Evolutionary conservation across 2,797 vertebrate genomes (phyloP), one percentile per base, ranked within the genome.

Genomic region (Tokudaia tokunoshimensis): DNA sequence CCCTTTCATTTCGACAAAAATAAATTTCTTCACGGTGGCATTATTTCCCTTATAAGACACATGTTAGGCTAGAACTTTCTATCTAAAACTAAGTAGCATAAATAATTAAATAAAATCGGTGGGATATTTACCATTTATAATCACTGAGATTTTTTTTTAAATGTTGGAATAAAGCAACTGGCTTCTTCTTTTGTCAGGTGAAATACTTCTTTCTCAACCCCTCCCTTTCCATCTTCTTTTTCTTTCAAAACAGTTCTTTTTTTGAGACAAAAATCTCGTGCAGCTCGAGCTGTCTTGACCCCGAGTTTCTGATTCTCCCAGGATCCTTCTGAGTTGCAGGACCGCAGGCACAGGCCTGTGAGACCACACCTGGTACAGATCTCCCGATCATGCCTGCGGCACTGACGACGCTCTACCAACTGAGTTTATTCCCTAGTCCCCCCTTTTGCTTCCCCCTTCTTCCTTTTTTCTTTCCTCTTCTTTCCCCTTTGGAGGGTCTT

Each of bases 101-200:
- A 88, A 89, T 89, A 88, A 85, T 79, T 89, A 88, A 88, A 89
- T 89, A 88, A 88, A 82, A 70, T 96, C 82, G 44, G 74, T 89
- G 89, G 83, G 34, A 34, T 82, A 91, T 55, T 93, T 86, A 91
- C 61, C 83, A 89, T 70, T 50, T 70, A 4, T 17, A 63, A 55
- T 86, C 41, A 87, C 31, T 92, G 78, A n/a, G 52, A 63, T 83
- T 92, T 65, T 31, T 90, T 91, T 41, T 67, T 67, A 31, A 86
- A 81, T 94, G 50, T 63, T 92, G 47, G 57, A 92, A 87, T 81
- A 91, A 37, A 22, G 52, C 41, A 94, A 92, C 34, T 26, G 61
- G 61, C 7, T 50, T 63, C 74, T 6, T 8, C n/a, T 3, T 97
- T 75, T 75, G 87, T 74, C 59, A 76, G 12, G 57, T n/a, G 74